Evolutionary conservation across 2,113 vertebrate genomes (phyloP), one percentile per base, ranked within the genome.

Genomic region (Podarcis cretensis): DNA sequence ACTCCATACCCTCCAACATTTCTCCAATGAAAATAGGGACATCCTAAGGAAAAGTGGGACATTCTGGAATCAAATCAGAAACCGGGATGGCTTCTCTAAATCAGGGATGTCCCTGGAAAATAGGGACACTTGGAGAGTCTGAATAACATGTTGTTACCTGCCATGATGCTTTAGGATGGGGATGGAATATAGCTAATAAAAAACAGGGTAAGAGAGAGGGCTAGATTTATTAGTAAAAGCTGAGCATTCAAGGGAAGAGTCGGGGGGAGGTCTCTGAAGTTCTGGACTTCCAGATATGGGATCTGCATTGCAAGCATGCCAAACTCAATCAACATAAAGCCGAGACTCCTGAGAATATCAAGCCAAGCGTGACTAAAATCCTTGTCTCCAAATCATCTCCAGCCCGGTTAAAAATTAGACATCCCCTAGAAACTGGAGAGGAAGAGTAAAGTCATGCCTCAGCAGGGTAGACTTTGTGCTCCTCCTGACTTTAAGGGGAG

Each of bases 321-420:
- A 90, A 94, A 87, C 83, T 81, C 68, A 92, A 77, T 88, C 90
- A 94, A 96, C 95, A 93, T 94, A 97, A 97, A 96, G 93, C 95
- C 93, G 95, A 95, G 94, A 95, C 95, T 95, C 94, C 94, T 93
- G 93, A 94, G 92, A 93, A 93, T 92, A 87, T 35, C 88, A 96
- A 96, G 85, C 81, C 84, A 93, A 95, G 94, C 91, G 93, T 96
- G 95, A 96, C 97, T 88, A 96, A 97, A 97, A 95, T 86, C 92
- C 93, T 96, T 95, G 95, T 96, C 95, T 95, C 90, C 75, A 93
- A 93, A 85, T 92, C 87, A 83, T 88, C 94, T 93, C 87, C 95
- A 96, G 79, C 69, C 80, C 89, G 88, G 93, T 96, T 97, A 96
- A 96, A 97, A 96, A 95, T 92, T 92, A 96, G 93, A 94, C 90